These are phyloP conservation scores for Lucinisca nassula DNA, from an alignment of 2,888 invertebrate species.

Conservation along the genomic window DNA sequence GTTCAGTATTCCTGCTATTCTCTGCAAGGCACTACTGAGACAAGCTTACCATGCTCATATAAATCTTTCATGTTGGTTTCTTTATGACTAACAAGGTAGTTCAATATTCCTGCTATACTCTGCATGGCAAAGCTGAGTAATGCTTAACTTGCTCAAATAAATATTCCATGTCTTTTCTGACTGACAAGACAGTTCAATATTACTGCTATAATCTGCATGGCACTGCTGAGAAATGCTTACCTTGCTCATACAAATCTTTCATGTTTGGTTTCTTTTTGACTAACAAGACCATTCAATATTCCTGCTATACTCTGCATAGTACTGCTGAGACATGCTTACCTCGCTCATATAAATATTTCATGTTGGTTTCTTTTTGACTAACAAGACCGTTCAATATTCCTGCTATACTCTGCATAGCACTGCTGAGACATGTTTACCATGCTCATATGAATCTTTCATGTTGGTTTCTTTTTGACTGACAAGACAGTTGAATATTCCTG, in stretches of 20 bases:
- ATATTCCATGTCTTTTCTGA: conserved; percentile 83
- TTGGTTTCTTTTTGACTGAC: too few relatives aligned
- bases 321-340: conserved; percentile 78
- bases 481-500: too few relatives aligned
- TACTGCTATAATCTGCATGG: conserved; percentile 84
- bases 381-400: too few relatives aligned
- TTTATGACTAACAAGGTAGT: conserved; percentile 82
- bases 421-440: too few relatives aligned
- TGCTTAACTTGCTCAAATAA: conserved; percentile 86
- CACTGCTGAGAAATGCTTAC: conserved; percentile 80
- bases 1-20: conserved; percentile 76
- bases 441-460: too few relatives aligned
- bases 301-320: conserved; percentile 85
- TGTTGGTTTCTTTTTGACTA: too few relatives aligned
- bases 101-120: conserved; percentile 78
- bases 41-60: conserved; percentile 86
- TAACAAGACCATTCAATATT: conserved; percentile 79
- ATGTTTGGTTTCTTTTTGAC: conserved; percentile 85
- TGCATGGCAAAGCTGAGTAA: conserved; percentile 85
- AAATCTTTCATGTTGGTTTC: conserved; percentile 86
- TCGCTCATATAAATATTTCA: too few relatives aligned
- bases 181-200: conserved; percentile 81
- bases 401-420: too few relatives aligned
- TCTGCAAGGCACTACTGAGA: conserved; percentile 85
- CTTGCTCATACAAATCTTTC: conserved; percentile 86